These are phyloP conservation scores for Poecilus cupreus DNA, from an alignment of 2,888 invertebrate species.

Conservation along the genomic window DNA sequence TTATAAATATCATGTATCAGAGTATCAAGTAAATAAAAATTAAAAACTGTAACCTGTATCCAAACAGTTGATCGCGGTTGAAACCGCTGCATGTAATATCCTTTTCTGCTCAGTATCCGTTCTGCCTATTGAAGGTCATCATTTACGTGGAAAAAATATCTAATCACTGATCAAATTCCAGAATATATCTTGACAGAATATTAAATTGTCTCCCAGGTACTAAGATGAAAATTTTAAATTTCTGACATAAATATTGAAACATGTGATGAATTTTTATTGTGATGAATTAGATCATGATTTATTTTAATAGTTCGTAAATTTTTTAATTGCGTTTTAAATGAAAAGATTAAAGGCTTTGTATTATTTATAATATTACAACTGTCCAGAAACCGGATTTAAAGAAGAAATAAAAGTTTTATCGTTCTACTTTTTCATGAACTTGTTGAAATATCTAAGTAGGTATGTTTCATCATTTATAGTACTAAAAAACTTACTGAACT, in stretches of 20 bases:
- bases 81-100: conserved; percentile 30
- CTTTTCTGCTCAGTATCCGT: no score
- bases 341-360: neutral
- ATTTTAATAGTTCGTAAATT: neutral
- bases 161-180: conserved; percentile 8
- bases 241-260: no score
- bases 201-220: neutral
- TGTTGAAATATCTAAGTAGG: conserved; percentile 13
- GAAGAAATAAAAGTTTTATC: neutral
- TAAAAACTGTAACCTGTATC: neutral
- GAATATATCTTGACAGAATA: conserved; percentile 1
- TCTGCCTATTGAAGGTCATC: neutral
- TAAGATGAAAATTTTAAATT: no score
- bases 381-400: neutral
- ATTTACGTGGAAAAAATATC: conserved; percentile 3
- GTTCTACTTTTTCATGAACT: conserved; percentile 21
- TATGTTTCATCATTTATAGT: conserved; percentile 24
- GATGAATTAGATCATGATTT: neutral
- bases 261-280: neutral
- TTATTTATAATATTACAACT: neutral
- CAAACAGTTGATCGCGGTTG: neutral
- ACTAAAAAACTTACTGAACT: neutral
- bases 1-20: neutral
- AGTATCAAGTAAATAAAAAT: conserved; percentile 4
- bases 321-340: neutral